Evolutionary conservation across 1,140 invertebrate species (phyloP).

Genomic region (Cotesia chilonis): DNA sequence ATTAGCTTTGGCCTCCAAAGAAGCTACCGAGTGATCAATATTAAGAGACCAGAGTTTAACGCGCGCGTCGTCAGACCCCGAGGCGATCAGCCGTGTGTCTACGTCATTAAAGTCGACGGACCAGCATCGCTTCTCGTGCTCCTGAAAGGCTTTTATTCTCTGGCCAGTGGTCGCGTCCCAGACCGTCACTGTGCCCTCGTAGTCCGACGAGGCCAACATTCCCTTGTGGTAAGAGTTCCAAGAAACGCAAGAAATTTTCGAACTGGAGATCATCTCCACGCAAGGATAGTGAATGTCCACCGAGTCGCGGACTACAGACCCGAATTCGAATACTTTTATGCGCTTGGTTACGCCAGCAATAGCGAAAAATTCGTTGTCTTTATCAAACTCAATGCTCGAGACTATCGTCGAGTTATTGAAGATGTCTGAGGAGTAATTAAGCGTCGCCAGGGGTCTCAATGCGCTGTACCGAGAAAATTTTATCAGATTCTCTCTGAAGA

Average conservation of each 20-base stretch:
- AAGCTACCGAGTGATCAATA: conserved; percentile 86
- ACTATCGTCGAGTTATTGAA: conserved; percentile 92
- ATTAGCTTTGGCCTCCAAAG: conserved; percentile 90
- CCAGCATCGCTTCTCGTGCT: conserved; percentile 97
- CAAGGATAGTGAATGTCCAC: conserved; percentile 93
- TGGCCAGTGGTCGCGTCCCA: conserved; percentile 91
- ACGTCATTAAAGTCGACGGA: conserved; percentile 95
- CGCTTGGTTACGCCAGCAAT: conserved; percentile 96
- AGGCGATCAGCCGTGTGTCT: conserved; percentile 90
- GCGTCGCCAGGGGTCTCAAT: conserved; percentile 82
- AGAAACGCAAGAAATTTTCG: conserved; percentile 94
- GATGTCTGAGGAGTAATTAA: conserved; percentile 91
- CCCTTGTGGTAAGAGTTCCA: conserved; percentile 95
- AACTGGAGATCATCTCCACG: conserved; percentile 91
- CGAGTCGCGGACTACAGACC: conserved; percentile 81
- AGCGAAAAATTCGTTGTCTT: conserved; percentile 95
- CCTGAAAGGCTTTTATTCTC: conserved; percentile 78
- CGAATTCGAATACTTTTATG: conserved; percentile 95
- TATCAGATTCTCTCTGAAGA: conserved; percentile 86
- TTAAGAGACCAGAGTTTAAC: conserved; percentile 95
- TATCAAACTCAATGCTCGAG: conserved; percentile 96
- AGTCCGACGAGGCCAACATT: conserved; percentile 91
- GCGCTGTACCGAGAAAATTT: conserved; percentile 88
- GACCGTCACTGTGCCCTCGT: conserved; percentile 92
- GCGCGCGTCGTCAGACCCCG: conserved; percentile 93